Evolutionary conservation across 2,888 invertebrate genomes (phyloP).

Genomic region (Scaptodrosophila latifasciaeformis): DNA sequence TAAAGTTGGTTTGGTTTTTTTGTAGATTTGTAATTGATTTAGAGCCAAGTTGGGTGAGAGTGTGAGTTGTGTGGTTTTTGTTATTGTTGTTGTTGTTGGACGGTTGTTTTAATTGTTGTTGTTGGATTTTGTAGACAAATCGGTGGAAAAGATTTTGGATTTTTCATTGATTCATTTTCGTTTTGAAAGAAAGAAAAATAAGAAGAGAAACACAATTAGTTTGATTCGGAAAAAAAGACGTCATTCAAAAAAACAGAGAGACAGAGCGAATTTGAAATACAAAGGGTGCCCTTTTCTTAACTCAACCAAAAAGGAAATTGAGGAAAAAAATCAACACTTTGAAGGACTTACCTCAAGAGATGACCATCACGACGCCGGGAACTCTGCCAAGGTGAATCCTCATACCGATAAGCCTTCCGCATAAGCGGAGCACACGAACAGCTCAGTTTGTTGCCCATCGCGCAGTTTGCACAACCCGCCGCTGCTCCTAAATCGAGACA

Average conservation of each 20-base stretch:
- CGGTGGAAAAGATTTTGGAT: slow-evolving; percentile 9
- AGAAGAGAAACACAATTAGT: slow-evolving; percentile 60
- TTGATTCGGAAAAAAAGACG: slow-evolving; percentile 50
- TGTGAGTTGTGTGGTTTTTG: neutral
- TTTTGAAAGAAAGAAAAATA: slow-evolving; percentile 50
- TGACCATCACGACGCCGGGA: slow-evolving; percentile 89
- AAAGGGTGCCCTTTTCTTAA: slow-evolving; percentile 27
- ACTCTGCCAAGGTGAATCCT: slow-evolving; percentile 96
- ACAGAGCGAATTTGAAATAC: slow-evolving; percentile 48
- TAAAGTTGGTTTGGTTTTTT: neutral
- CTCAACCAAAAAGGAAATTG: slow-evolving; percentile 26
- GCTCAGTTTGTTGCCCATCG: slow-evolving; percentile 98
- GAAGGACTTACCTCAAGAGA: slow-evolving; percentile 83
- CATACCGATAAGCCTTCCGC: slow-evolving; percentile 96
- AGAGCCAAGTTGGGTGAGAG: neutral
- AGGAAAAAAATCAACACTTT: neutral
- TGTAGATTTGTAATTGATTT: neutral
- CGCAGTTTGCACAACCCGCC: slow-evolving; percentile 77
- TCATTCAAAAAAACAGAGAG: too few relatives aligned
- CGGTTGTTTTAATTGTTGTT: slow-evolving; percentile 22
- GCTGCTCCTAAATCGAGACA: slow-evolving; percentile 74
- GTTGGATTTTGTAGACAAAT: neutral
- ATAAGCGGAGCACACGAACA: slow-evolving; percentile 97
- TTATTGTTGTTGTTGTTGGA: slow-evolving; percentile 11
- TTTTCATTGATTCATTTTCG: slow-evolving; percentile 26